Evolutionary conservation across 2,797 vertebrate genomes (phyloP).

Genomic region (Pelochelys cantorii): DNA sequence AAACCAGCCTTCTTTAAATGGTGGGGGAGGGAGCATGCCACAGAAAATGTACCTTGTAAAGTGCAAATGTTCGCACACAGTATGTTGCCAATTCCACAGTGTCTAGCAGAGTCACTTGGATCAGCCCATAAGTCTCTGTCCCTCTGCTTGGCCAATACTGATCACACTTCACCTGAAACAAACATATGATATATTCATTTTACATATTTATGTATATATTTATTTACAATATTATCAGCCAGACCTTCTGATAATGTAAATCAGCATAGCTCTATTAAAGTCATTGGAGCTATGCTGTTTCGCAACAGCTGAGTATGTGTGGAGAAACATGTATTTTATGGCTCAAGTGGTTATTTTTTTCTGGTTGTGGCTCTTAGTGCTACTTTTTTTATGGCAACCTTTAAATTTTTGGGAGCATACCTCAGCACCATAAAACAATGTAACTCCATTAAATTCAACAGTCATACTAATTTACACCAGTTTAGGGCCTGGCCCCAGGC

Average conservation of each 20-base stretch:
- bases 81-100: conserved; percentile 98
- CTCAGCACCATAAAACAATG: background rate
- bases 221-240: background rate
- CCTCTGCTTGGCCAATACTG: conserved; percentile 98
- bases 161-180: conserved; percentile 95
- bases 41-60: conserved; percentile 91
- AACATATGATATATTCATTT: conserved; percentile 40
- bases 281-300: background rate
- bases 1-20: conserved; percentile 28
- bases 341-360: background rate
- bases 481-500: background rate
- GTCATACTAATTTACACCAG: background rate
- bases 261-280: background rate
- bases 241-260: background rate
- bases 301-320: background rate
- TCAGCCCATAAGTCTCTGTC: conserved; percentile 95
- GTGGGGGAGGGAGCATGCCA: background rate
- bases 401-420: background rate
- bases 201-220: background rate
- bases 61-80: conserved; percentile 96
- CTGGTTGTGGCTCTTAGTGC: background rate
- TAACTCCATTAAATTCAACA: background rate
- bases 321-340: background rate
- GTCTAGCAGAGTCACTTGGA: conserved; percentile 95
- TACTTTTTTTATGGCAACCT: background rate